Evolutionary conservation across 2,113 vertebrate species (phyloP), one percentile per base, ranked within the genome.

Genomic region (Caloenas nicobarica): DNA sequence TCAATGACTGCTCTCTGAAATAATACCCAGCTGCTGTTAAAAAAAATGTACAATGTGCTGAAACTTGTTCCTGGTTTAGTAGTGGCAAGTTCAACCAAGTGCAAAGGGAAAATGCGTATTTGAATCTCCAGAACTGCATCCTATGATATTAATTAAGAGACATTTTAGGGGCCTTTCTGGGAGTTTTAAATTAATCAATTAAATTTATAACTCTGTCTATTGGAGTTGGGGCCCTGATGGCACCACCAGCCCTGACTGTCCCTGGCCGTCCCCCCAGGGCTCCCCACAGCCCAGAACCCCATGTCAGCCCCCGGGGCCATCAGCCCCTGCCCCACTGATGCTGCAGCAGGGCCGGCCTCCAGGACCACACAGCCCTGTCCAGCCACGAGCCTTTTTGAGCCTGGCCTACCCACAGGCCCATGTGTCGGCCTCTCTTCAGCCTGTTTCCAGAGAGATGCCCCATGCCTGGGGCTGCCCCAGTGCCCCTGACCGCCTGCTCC

Each of bases 401-500:
- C 31, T 25, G 40, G 19, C 40, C 31, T 50, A 8, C 19, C 8
- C 42, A 65, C 15, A 19, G n/a, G 25, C 38, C 38, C 26, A 19
- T 8, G 36, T 44, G 13, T 13, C 3, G 0, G 40, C 15, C 69
- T 22, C 11, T 13, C 83, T 31, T 42, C 34, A 44, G 40, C 9
- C 26, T 11, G 11, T 42, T 21, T 15, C 57, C 40, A 28, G 31
- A 7, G 28, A 28, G 14, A 3, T 31, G 11, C 17, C 19, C 2
- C 5, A 4, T 34, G 26, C 9, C 29, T 0, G 38, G 10, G 7
- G 6, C 38, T 87, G 42, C 24, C 34, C 14, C 1, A 0, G 4
- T 61, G 25, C 5, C 33, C 12, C 34, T 21, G 13, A 8, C 31
- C 44, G 61, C 26, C 61, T 25, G 33, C 51, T 58, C 14, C 46